Evolutionary conservation across 2,888 invertebrate species (phyloP).

Genomic region (Xestia sexstrigata): DNA sequence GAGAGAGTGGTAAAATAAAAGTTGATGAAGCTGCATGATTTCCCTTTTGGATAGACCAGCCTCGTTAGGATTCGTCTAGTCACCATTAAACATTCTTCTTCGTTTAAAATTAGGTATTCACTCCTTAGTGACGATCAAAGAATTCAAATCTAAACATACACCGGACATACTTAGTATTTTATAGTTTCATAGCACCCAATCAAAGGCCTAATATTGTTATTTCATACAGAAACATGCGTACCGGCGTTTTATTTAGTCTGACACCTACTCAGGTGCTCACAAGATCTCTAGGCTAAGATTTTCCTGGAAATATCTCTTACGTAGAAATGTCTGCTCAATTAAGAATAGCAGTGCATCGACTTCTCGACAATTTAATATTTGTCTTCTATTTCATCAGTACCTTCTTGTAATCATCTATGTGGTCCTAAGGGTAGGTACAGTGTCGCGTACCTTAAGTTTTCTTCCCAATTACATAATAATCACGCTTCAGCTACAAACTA

Average conservation of each 20-base stretch:
- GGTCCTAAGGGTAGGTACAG: background rate
- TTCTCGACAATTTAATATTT: background rate
- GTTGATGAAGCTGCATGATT: background rate
- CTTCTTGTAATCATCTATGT: background rate
- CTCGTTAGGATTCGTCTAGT: background rate
- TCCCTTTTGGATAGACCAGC: background rate
- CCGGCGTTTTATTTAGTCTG: constrained; percentile 68
- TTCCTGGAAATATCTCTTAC: constrained; percentile 50
- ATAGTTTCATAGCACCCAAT: constrained; percentile 27
- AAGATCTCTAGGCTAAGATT: constrained; percentile 38
- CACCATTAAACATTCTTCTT: background rate
- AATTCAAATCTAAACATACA: constrained; percentile 18
- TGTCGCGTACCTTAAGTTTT: background rate
- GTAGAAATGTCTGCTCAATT: constrained; percentile 36
- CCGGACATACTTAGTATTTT: constrained; percentile 12
- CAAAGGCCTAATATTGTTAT: constrained; percentile 52
- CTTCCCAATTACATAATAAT: background rate
- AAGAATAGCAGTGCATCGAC: constrained; percentile 33
- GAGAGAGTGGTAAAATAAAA: background rate
- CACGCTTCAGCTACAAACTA: background rate
- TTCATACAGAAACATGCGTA: constrained; percentile 43
- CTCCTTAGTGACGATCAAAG: constrained; percentile 4
- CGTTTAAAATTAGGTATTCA: constrained; percentile 9
- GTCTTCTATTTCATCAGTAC: background rate
- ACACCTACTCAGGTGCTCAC: constrained; percentile 64